Base-by-base conservation (phyloP, 2,888 invertebrate species). In the Mesorhabditis belari region DNA sequence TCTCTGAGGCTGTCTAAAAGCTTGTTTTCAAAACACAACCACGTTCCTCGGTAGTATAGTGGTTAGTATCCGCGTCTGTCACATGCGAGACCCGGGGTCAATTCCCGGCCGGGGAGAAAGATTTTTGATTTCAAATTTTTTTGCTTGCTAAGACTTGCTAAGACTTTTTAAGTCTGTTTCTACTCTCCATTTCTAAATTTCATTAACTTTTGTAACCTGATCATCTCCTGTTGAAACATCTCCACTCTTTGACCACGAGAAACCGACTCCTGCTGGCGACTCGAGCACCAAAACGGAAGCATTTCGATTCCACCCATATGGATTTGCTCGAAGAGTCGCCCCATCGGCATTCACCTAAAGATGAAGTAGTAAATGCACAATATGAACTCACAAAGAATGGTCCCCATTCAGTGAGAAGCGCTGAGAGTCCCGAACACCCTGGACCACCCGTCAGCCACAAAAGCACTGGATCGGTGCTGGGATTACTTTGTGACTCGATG, bases 211-310 rank as follows among this genome's bases (percentile, higher is more conserved):
- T 35, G 4, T 50, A 29, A 62, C 62, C 61, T 67, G 63, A 25
- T 62, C 60, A 59, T 72, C 72, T 26, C 67, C 65, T 49, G 69
- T 74, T 50, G 69, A 57, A 59, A 82, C 81, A 55, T 83, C 80
- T 54, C 80, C 78, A 69, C 82, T 81, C 19, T 73, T 73, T 6
- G 82, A 73, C 70, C 84, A 85, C 0, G 84, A 84, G 71, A 79
- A 85, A 4, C 85, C 85, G 27, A 85, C 85, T 54, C 85, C 85
- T 27, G 84, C 85, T n/a, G 85, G 85, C 0, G 84, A 80, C 73
- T 85, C 85, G 56, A 85, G 64, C 64, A 82, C 85, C 55, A 85
- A 62, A 63, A 85, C 81, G 81, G 51, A 81, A 64, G 83, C 84
- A 50, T 70, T 70, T 28, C 61, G 70, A 58, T 78, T 78, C 78